Conservation (phyloP, 1,140 invertebrate species). For the Pogonomyrmex barbatus region DNA sequence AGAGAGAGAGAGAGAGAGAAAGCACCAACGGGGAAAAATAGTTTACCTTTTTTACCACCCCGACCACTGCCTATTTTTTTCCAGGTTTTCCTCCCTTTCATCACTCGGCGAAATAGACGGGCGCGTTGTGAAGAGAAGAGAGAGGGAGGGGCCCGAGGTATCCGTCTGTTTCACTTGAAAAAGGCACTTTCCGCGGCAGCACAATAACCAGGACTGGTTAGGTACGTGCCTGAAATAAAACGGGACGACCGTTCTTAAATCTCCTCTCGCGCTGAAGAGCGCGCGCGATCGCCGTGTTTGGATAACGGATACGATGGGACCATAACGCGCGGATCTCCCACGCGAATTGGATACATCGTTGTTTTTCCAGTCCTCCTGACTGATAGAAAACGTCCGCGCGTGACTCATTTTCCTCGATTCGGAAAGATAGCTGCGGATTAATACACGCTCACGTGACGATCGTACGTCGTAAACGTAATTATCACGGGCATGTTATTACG, state of each 20-base stretch:
- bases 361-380: constrained; percentile 11
- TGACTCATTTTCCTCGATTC: constrained; percentile 17
- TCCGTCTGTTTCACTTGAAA: constrained; percentile 83
- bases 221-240: constrained; percentile 84
- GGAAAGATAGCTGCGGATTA: constrained; percentile 9
- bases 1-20: constrained; percentile 37
- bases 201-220: constrained; percentile 85
- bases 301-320: constrained; percentile 75
- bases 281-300: constrained; percentile 66
- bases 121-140: constrained; percentile 69
- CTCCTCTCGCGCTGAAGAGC: constrained; percentile 59
- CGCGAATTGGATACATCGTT: constrained; percentile 55
- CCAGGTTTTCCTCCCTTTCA: constrained; percentile 80
- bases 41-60: constrained; percentile 73
- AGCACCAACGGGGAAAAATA: constrained; percentile 72
- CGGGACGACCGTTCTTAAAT: constrained; percentile 73
- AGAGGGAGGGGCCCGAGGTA: constrained; percentile 67
- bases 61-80: constrained; percentile 70
- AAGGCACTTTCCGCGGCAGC: constrained; percentile 83
- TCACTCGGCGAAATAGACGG: constrained; percentile 80
- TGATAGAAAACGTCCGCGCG: not conserved
- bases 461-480: not conserved
- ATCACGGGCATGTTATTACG: not conserved
- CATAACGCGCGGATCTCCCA: constrained; percentile 58
- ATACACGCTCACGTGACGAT: not conserved